Base-by-base conservation (phyloP, 2,113 vertebrate genomes). In the Malurus cyaneus region DNA sequence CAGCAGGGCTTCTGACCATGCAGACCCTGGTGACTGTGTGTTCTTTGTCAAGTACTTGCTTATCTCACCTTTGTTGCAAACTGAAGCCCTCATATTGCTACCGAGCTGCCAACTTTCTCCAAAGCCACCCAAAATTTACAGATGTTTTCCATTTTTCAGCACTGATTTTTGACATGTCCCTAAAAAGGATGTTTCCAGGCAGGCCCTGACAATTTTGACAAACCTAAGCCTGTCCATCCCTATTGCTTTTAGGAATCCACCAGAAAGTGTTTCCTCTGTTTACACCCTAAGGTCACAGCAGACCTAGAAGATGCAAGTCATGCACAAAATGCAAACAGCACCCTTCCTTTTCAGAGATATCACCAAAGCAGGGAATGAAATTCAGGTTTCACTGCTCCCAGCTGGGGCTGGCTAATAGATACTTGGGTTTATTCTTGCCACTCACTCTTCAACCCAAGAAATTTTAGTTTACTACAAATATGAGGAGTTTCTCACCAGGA, bases 341-440 rank as follows among this genome's bases (percentile, higher is more conserved):
- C 20, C 34, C 17, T 71, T 50, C 29, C 8, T 74, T 46, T 42
- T 44, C 44, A 59, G 88, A 44, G 42, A 62, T 24, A 44, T 16
- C 18, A 67, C 13, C 19, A 71, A 49, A 88, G 39, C 4, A 5
- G 29, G 57, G 23, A 60, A 50, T 14, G 34, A 72, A 82, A 76
- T 11, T 18, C 26, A 10, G 5, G 28, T 54, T 82, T 71, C 13
- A 4, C 32, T 59, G 32, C 29, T 76, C 49, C 20, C 34, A 64
- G 39, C 1, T 1, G 2, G 2, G 50, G 9, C 34, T 64, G 32
- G 19, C 19, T 23, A 4, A 5, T 2, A 2, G 12, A 36, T 73
- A 4, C 44, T 44, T 41, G 47, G 7, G 31, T 66, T 86, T 79
- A 42, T 64, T 82, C 49, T 54, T 90, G 44, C 19, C 13, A 5